Evolutionary conservation across 2,113 vertebrate genomes (phyloP), one percentile per base, ranked within the genome.

Genomic region (Pangasianodon hypophthalmus): DNA sequence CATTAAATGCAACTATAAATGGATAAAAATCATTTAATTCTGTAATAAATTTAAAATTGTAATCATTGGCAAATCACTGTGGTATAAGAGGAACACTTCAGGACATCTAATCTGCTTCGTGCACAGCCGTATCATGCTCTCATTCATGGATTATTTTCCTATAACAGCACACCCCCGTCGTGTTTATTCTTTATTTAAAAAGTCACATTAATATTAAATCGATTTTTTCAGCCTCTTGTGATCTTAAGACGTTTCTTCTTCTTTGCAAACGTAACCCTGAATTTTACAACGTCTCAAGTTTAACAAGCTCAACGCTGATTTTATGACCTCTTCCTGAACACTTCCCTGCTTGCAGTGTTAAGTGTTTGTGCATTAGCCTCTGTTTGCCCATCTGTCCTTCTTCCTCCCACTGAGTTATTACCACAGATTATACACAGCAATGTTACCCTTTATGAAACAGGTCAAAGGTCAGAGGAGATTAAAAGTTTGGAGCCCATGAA

Each of bases 401-500:
- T 84, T 80, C 89, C 67, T 46, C 48, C 92, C 85, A 86, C 81
- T 88, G 88, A 80, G 50, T 89, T 92, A 94, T 94, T 93, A 93
- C 87, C 88, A 56, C 91, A 90, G 94, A 93, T 93, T 88, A 85
- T 89, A 90, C 89, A 80, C 64, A 91, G 84, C 90, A 82, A 90
- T 86, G 90, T 87, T 62, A 84, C 83, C 87, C 64, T 14, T 81
- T 86, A 85, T 93, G 90, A 90, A 84, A 21, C 0, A 87, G 95
- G 94, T 94, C 93, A 93, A 73, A 89, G 93, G 93, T 95, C 92
- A 93, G 80, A 73, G 50, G 41, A 88, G 94, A 95, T 95, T 94
- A 93, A 92, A 92, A 62, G 56, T 91, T 90, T 50, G 64, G 83
- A 84, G 85, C 80, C 48, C 50, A 10, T 52, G 89, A 86, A 82